Evolutionary conservation across 2,113 vertebrate genomes (phyloP).

Genomic region (Pontoporia blainvillei): DNA sequence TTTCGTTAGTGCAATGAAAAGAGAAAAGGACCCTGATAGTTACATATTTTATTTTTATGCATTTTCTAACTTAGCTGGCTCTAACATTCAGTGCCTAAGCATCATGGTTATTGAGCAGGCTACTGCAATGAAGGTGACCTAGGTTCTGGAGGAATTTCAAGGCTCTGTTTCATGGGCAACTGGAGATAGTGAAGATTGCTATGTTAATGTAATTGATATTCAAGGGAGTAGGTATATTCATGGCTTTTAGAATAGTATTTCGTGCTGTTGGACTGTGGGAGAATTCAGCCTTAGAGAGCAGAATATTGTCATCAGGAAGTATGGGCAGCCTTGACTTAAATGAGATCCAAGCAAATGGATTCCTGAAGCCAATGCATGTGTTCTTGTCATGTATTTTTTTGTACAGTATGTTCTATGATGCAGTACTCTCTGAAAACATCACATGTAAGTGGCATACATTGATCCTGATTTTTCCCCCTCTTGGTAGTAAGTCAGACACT

Average conservation of each 20-base stretch:
- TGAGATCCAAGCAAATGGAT: background rate
- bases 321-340: background rate
- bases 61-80: background rate
- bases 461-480: background rate
- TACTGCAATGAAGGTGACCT: constrained; percentile 22
- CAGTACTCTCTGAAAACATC: background rate
- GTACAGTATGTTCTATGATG: background rate
- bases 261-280: background rate
- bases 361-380: background rate
- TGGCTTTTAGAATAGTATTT: background rate
- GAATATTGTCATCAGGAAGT: background rate
- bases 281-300: background rate
- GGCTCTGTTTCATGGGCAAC: background rate
- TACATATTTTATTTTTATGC: background rate
- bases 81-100: background rate
- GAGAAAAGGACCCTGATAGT: background rate
- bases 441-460: background rate
- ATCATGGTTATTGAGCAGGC: background rate
- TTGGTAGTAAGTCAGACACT: background rate
- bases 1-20: background rate
- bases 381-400: background rate
- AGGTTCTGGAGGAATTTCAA: constrained; percentile 27
- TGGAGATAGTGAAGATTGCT: background rate
- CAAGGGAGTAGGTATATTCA: background rate
- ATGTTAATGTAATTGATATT: background rate